phyloP scores from a whole-genome alignment of 2,113 vertebrate species.

The Theristicus caerulescens region DNA sequence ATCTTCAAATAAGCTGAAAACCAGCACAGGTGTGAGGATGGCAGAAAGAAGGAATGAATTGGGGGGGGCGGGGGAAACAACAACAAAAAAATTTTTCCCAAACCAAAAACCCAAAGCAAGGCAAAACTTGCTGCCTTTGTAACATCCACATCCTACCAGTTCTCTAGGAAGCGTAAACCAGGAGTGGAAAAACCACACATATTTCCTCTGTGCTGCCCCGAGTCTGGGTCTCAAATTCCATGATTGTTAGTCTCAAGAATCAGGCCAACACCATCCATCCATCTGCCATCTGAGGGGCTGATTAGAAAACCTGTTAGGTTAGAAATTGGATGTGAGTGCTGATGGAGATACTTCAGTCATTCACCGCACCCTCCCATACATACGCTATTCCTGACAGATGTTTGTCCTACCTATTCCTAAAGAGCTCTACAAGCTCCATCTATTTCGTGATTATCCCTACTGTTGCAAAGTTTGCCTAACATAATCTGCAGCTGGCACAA shows the following conservation, averaged over 20 bases:
- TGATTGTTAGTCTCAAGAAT: not conserved
- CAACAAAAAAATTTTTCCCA: not conserved
- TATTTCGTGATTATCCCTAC: not conserved
- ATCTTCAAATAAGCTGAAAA: not conserved
- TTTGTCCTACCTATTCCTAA: not conserved
- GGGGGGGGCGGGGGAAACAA: not conserved
- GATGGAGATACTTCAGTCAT: not conserved
- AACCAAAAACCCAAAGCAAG: not conserved
- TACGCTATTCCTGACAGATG: not conserved
- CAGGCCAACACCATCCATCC: not conserved
- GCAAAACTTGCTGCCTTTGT: not conserved
- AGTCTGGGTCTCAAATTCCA: not conserved
- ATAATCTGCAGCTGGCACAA: not conserved
- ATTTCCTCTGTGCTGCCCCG: not conserved
- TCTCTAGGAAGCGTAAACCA: not conserved
- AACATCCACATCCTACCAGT: not conserved
- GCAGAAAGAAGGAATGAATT: not conserved
- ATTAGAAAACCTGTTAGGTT: not conserved
- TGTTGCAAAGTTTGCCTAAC: not conserved
- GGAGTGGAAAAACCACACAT: not conserved
- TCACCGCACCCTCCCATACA: not conserved
- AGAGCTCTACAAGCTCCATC: not conserved
- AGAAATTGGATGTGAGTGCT: not conserved
- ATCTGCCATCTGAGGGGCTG: not conserved
- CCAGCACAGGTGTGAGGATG: not conserved